phyloP scores from a whole-genome alignment of 2,113 vertebrate genomes.

The Triplophysa tibetana region DNA sequence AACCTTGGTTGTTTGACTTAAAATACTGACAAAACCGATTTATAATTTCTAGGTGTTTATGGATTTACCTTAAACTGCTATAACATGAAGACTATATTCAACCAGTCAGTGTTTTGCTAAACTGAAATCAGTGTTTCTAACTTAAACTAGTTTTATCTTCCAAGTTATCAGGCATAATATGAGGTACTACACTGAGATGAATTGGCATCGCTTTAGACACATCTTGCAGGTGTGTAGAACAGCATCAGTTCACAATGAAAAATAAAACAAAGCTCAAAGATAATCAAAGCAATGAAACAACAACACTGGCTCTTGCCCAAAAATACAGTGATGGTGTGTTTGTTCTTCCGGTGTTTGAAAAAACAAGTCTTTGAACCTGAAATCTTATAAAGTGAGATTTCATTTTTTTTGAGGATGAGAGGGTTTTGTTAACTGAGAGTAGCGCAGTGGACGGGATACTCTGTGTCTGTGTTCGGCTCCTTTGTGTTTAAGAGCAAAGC shows the following conservation, averaged over 20 bases:
- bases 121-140: constrained; percentile 23
- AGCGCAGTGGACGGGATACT: not conserved
- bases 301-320: not conserved
- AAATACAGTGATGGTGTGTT: not conserved
- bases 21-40: constrained; percentile 8
- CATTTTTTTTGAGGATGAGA: not conserved
- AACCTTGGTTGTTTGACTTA: not conserved
- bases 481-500: not conserved
- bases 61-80: not conserved
- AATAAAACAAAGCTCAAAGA: not conserved
- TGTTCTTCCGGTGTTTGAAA: constrained; percentile 3
- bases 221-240: not conserved
- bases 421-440: not conserved
- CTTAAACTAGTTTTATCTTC: not conserved
- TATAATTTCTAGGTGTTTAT: not conserved
- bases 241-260: not conserved
- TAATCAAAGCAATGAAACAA: not conserved
- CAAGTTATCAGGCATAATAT: not conserved
- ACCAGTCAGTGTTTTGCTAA: constrained; percentile 5
- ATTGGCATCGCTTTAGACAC: not conserved
- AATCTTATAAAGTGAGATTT: not conserved
- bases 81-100: not conserved
- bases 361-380: not conserved
- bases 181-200: constrained; percentile 7
- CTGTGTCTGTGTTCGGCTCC: not conserved